Percentiles rank a stretch among this genome's conserved stretches.
Conservation (phyloP, 1,140 invertebrate genomes). For the Lerema accius region DNA sequence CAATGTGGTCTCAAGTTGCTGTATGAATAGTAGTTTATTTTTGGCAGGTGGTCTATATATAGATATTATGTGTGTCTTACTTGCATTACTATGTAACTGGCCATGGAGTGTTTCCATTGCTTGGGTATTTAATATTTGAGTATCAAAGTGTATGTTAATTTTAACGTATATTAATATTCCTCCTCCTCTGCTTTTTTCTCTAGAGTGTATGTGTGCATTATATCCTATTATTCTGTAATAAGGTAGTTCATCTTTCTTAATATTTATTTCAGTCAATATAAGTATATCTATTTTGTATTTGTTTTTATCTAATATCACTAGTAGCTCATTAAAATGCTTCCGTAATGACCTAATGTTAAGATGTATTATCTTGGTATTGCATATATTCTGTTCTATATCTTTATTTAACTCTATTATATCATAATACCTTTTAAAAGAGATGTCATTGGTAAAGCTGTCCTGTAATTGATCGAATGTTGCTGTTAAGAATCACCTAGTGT, state of each 20-base stretch:
- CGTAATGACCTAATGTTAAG: constrained; percentile 42
- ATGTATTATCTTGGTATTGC: no score
- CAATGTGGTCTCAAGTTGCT: constrained; percentile 31
- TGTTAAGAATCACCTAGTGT: no score
- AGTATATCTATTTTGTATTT: constrained; percentile 34
- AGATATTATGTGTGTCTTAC: constrained; percentile 25
- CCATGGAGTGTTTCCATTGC: neutral
- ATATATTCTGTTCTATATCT: no score
- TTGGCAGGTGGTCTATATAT: constrained; percentile 41
- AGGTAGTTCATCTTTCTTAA: constrained; percentile 38
- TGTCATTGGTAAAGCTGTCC: no score
- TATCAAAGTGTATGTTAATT: constrained; percentile 28
- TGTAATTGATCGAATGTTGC: no score
- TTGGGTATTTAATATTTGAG: constrained; percentile 10
- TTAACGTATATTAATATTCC: constrained; percentile 42
- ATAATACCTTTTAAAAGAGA: no score
- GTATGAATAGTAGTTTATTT: constrained; percentile 29
- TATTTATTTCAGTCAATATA: constrained; percentile 46
- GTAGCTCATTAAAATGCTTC: constrained; percentile 41
- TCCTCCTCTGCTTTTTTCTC: constrained; percentile 42
- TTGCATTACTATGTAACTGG: no score
- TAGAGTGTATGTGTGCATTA: constrained; percentile 31
- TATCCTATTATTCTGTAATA: constrained; percentile 39
- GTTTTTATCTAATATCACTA: constrained; percentile 28
- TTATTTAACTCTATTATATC: no score